Percentiles rank a stretch among this genome's conserved stretches.
These are phyloP conservation scores for Nemoura dubitans DNA, from an alignment of 2,888 invertebrate species.

Conservation along the genomic window DNA sequence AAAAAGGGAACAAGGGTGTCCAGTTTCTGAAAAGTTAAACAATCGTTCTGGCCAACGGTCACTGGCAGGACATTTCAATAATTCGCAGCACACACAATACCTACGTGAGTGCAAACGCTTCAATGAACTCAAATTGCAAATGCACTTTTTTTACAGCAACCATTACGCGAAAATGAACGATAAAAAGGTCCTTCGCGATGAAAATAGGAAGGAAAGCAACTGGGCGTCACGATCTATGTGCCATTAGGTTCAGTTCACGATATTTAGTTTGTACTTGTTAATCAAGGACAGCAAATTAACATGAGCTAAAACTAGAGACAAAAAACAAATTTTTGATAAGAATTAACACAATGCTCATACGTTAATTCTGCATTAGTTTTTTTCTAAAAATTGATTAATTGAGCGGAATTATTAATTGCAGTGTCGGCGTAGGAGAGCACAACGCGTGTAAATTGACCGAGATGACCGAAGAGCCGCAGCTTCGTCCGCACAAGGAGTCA, in stretches of 20 bases:
- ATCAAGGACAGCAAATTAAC: not conserved
- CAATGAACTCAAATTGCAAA: slow-evolving; percentile 16
- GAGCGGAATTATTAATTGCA: too few species aligned
- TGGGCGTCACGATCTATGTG: not conserved
- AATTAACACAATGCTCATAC: too few species aligned
- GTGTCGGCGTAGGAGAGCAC: too few species aligned
- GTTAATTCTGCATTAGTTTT: too few species aligned
- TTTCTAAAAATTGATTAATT: too few species aligned
- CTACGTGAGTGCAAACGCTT: slow-evolving; percentile 23
- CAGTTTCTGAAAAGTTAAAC: not conserved
- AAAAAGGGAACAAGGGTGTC: too few species aligned
- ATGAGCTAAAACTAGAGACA: not conserved
- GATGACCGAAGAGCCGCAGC: too few species aligned
- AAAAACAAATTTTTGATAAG: too few species aligned
- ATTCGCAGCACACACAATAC: not conserved
- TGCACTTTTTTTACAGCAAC: slow-evolving; percentile 13
- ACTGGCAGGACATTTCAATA: not conserved
- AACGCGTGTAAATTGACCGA: too few species aligned
- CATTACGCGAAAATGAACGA: slow-evolving; percentile 1
- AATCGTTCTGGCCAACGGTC: not conserved
- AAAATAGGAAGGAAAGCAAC: not conserved
- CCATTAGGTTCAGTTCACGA: not conserved
- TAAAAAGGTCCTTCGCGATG: slow-evolving; percentile 1
- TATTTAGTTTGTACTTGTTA: not conserved
- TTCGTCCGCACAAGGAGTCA: too few species aligned